Evolutionary conservation across 1,140 invertebrate genomes (phyloP).

Genomic region (Alviniconcha marisindica): DNA sequence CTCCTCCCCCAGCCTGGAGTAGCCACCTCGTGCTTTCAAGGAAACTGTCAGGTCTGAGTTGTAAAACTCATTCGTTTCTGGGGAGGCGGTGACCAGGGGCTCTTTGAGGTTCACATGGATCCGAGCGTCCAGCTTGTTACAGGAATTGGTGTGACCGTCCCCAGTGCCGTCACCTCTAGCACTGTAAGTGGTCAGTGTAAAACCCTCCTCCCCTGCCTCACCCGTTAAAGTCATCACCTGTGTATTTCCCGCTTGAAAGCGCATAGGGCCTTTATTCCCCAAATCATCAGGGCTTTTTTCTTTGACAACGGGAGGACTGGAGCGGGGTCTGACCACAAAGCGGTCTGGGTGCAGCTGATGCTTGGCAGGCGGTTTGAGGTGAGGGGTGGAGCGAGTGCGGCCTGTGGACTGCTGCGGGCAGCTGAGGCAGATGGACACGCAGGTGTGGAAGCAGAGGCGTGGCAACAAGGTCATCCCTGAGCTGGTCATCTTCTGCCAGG

Average conservation of each 20-base stretch:
- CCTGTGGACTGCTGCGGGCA: neutral
- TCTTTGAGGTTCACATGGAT: slow-evolving; percentile 5
- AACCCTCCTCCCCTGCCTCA: neutral
- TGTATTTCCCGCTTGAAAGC: neutral
- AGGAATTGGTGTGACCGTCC: neutral
- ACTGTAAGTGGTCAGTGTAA: neutral
- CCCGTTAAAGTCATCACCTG: neutral
- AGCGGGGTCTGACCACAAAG: slow-evolving; percentile 23
- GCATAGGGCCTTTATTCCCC: too few species aligned
- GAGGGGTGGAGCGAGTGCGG: slow-evolving; percentile 31
- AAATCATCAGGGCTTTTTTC: neutral
- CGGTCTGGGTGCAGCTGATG: slow-evolving; percentile 12
- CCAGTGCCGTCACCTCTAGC: neutral
- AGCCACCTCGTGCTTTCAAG: too few species aligned
- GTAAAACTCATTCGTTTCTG: neutral
- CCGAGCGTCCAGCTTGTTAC: neutral
- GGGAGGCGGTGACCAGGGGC: neutral
- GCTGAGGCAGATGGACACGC: neutral
- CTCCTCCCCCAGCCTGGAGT: too few species aligned
- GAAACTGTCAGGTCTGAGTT: neutral
- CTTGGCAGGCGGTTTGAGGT: slow-evolving; percentile 27
- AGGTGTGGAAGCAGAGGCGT: slow-evolving; percentile 7
- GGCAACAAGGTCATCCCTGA: neutral
- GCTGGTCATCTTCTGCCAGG: neutral
- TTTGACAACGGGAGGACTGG: slow-evolving; percentile 18